These are phyloP conservation scores for Isichthys henryi DNA, from an alignment of 2,113 vertebrate genomes.

Conservation along the genomic window DNA sequence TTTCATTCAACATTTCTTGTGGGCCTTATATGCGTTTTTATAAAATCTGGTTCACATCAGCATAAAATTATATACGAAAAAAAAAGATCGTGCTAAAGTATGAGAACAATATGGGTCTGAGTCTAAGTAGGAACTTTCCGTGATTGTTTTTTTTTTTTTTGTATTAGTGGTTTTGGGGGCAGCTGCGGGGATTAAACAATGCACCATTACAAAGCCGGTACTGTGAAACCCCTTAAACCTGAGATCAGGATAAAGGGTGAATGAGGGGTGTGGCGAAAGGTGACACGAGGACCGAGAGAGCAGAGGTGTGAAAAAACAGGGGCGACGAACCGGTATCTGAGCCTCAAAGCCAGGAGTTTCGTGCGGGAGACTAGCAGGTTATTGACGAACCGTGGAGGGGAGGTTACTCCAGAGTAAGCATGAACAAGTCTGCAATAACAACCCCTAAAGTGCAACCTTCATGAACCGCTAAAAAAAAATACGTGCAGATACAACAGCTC, in stretches of 20 bases:
- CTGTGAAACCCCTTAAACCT: conserved; percentile 1
- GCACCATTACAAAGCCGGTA: background rate
- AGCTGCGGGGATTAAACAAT: background rate
- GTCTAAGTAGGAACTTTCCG: background rate
- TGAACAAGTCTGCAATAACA: background rate
- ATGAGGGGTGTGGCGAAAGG: background rate
- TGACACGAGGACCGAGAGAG: background rate
- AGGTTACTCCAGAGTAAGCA: background rate
- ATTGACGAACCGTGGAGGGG: background rate
- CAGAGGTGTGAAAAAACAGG: background rate
- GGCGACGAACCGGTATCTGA: background rate
- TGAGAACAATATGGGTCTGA: background rate
- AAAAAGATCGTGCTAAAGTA: background rate
- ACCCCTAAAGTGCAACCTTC: conserved; percentile 3
- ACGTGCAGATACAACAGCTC: background rate
- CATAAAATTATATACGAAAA: background rate
- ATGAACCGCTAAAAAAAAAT: conserved; percentile 4
- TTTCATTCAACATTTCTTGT: background rate
- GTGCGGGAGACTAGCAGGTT: background rate
- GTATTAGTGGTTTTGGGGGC: background rate
- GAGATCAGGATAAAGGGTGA: background rate
- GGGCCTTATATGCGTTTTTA: background rate
- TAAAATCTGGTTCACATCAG: conserved; percentile 4
- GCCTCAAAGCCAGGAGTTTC: background rate
- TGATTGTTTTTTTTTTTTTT: background rate